Evolutionary conservation across 37 sponge, comb jelly and placozoan genomes (phyloP).

Genomic region (Sycon ciliatum): DNA sequence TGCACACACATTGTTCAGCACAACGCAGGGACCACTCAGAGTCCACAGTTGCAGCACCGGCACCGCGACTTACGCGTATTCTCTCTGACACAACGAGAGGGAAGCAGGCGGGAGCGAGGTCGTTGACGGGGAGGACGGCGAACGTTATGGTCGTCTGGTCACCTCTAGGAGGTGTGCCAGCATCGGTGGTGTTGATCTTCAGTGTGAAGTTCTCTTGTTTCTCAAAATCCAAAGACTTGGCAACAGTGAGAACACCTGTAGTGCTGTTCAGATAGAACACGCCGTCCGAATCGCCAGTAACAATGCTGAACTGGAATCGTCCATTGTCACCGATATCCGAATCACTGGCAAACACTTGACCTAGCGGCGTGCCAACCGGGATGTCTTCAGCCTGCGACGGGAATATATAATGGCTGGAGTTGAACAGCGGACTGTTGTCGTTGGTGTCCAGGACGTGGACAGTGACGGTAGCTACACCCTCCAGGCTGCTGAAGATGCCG

Average conservation of each 20-base stretch:
- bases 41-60: too few species aligned
- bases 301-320: background rate
- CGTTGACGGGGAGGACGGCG: background rate
- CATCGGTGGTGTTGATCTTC: background rate
- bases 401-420: background rate
- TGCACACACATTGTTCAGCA: too few species aligned
- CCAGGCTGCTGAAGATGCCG: constrained; percentile 5
- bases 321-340: background rate
- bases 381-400: background rate
- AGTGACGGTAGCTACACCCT: background rate
- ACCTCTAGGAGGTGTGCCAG: background rate
- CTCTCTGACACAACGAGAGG: background rate
- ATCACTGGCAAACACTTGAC: background rate
- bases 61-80: too few species aligned
- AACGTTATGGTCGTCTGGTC: background rate
- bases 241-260: background rate
- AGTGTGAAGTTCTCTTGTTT: background rate
- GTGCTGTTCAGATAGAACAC: background rate
- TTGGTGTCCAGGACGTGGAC: background rate
- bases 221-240: background rate
- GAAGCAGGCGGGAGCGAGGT: background rate
- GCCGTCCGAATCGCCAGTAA: background rate
- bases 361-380: background rate
- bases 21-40: too few species aligned
- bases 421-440: background rate